Conservation (phyloP, 2,888 invertebrate species). For the Belgica antarctica region DNA sequence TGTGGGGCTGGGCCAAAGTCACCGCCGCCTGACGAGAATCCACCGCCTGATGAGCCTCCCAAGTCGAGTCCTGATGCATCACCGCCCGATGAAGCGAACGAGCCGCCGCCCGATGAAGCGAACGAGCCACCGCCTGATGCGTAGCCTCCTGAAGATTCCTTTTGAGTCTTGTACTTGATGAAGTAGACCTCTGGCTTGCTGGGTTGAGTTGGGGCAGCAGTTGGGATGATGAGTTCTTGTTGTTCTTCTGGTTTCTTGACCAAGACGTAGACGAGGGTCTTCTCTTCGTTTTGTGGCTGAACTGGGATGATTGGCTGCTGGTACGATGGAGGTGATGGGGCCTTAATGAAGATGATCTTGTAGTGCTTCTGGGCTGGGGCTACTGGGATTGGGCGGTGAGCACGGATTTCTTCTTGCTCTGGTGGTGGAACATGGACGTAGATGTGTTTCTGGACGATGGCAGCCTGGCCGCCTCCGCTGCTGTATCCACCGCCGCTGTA, state of each 20-base stretch:
- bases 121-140: neutral
- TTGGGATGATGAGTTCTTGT: slow-evolving; percentile 75
- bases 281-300: slow-evolving; percentile 80
- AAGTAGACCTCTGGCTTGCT: slow-evolving; percentile 89
- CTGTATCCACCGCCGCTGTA: slow-evolving; percentile 21
- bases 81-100: neutral
- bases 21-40: slow-evolving; percentile 12
- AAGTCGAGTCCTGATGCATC: neutral
- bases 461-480: slow-evolving; percentile 29
- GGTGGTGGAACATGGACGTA: slow-evolving; percentile 56
- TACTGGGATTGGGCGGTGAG: slow-evolving; percentile 64
- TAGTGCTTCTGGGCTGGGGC: slow-evolving; percentile 82
- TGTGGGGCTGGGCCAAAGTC: neutral
- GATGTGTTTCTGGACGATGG: slow-evolving; percentile 50
- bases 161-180: slow-evolving; percentile 71
- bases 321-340: slow-evolving; percentile 78
- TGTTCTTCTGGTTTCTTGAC: slow-evolving; percentile 86
- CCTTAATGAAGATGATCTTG: slow-evolving; percentile 92
- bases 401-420: slow-evolving; percentile 72
- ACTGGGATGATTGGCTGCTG: slow-evolving; percentile 77
- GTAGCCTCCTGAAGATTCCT: slow-evolving; percentile 46
- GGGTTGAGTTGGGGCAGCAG: slow-evolving; percentile 76
- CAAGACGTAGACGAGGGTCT: slow-evolving; percentile 83
- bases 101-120: neutral
- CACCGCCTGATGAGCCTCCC: neutral